Evolutionary conservation across 1,140 invertebrate species (phyloP), one percentile per base, ranked within the genome.

Genomic region (Drosophila yakuba): DNA sequence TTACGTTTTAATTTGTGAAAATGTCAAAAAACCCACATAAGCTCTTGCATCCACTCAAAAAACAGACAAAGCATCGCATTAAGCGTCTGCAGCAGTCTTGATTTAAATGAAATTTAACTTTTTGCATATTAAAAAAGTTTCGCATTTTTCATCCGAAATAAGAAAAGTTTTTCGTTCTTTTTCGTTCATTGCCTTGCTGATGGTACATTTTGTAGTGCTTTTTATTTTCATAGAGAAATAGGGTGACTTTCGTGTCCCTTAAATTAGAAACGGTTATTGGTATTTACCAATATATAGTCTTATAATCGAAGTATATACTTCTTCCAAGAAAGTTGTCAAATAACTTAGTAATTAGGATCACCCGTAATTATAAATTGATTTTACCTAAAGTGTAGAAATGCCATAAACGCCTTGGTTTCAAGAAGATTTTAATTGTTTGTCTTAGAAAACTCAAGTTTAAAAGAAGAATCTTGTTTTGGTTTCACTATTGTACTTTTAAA

Each of bases 31-130:
- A 47, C 2, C 32, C 48, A 52, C 4, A 41, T 39, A 43, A 45
- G 23, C 20, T 14, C 11, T 35, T 59, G 38, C 25, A 57, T 1
- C 51, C 43, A n/a, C 41, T 48, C 3, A 10, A 58, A 23, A 47
- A 58, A 17, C 35, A 59, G 25, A 17, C 47, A 51, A 44, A 17
- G 60, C 52, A 45, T 54, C 43, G 54, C 35, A 69, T 41, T 43
- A 59, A 61, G 59, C 69, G 60, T 63, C 50, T 64, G 62, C 79
- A 56, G 75, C 66, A 72, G 66, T 78, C 83, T 88, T 79, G 83
- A 86, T 83, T 86, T 88, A 88, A 86, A 86, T 88, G 76, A 88
- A 88, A 86, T 86, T 86, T 77, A 82, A 83, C 71, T 86, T 83
- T 83, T 58, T 67, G 83, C 83, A 86, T 86, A 86, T 86, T 86